A percentile compares a stretch with the other conserved stretches of the same genome.
phyloP scores from a whole-genome alignment of 2,113 vertebrate species.

The Eublepharis macularius region DNA sequence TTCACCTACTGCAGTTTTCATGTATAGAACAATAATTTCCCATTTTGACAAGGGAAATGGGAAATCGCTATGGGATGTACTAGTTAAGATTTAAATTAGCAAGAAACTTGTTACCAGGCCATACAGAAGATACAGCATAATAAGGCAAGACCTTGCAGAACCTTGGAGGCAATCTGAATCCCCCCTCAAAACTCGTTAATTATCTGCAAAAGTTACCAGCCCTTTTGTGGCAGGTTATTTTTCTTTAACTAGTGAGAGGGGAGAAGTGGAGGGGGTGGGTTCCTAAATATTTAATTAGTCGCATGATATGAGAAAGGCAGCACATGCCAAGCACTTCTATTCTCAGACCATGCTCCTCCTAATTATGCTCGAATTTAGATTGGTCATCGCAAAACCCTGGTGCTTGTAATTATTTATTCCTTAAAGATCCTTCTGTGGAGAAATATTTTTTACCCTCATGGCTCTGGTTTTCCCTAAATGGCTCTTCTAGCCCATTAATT shows the following conservation, averaged over 20 bases:
- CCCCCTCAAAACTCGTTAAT: conserved; percentile 77
- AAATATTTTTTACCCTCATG: conserved; percentile 80
- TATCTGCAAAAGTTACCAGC: conserved; percentile 78
- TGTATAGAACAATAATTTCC: conserved; percentile 60
- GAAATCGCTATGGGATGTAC: conserved; percentile 76
- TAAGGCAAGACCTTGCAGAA: conserved; percentile 79
- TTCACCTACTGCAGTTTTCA: conserved; percentile 64
- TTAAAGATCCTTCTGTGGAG: conserved; percentile 79
- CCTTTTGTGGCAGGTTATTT: conserved; percentile 78
- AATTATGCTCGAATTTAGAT: conserved; percentile 79
- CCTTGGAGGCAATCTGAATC: conserved; percentile 66
- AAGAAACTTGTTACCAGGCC: conserved; percentile 76
- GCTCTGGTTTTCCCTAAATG: conserved; percentile 77
- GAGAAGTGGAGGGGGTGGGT: conserved; percentile 44
- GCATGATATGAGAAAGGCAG: conserved; percentile 75
- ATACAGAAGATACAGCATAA: conserved; percentile 74
- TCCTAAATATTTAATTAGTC: conserved; percentile 88
- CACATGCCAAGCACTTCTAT: conserved; percentile 72
- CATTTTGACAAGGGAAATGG: conserved; percentile 78
- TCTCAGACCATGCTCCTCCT: conserved; percentile 72
- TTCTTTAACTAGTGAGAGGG: conserved; percentile 75
- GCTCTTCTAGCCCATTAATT: conserved; percentile 81
- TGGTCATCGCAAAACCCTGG: conserved; percentile 78
- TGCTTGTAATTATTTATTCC: conserved; percentile 83
- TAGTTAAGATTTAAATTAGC: conserved; percentile 81